These are phyloP conservation scores for Hymenopus coronatus DNA, from an alignment of 2,888 invertebrate genomes.

Conservation along the genomic window DNA sequence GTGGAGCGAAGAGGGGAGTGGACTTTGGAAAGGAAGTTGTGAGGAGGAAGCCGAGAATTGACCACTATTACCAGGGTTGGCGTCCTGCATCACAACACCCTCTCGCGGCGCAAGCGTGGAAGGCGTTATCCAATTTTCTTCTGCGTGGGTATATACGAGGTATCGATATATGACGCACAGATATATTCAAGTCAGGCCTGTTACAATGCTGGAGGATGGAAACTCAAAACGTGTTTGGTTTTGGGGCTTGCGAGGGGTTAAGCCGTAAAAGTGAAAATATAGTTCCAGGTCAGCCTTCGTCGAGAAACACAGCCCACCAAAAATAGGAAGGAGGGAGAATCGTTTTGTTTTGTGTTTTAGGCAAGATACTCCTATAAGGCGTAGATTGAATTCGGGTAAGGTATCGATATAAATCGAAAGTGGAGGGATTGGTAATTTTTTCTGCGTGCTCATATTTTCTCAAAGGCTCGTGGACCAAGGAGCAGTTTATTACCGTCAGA, in stretches of 20 bases:
- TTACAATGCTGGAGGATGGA: background rate
- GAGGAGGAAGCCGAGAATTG: slow-evolving; percentile 1
- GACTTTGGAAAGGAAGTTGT: background rate
- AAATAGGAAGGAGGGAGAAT: background rate
- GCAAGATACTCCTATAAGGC: background rate
- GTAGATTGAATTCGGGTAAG: background rate
- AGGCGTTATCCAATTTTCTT: slow-evolving; percentile 14
- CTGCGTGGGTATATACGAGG: background rate
- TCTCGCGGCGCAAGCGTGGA: background rate
- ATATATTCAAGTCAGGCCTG: slow-evolving; percentile 9
- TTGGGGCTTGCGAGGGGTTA: background rate
- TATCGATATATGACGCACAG: background rate
- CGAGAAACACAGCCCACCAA: background rate
- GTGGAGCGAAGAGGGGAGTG: background rate
- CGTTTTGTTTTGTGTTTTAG: background rate
- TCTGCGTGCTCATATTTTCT: background rate
- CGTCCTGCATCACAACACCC: background rate
- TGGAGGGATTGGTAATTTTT: background rate
- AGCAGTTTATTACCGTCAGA: background rate
- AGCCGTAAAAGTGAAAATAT: slow-evolving; percentile 15
- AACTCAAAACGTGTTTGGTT: background rate
- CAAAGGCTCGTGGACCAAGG: background rate
- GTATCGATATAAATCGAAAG: background rate
- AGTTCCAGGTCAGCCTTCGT: slow-evolving; percentile 7
- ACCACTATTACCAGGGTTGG: background rate